These are phyloP conservation scores for Pseudopodoces humilis DNA, from an alignment of 2,113 vertebrate genomes.

Conservation along the genomic window DNA sequence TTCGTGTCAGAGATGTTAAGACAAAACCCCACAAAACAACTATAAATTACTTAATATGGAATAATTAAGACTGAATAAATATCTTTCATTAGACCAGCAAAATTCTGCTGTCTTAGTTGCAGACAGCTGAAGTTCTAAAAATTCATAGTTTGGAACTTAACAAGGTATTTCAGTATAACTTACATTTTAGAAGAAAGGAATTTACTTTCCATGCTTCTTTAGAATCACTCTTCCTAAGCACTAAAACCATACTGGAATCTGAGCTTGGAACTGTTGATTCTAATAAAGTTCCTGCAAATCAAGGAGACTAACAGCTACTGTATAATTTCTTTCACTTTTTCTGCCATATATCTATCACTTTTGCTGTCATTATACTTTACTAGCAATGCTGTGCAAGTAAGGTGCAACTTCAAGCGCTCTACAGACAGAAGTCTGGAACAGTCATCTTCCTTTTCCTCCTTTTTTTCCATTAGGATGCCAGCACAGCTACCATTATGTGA, in stretches of 20 bases:
- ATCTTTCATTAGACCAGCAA: background rate
- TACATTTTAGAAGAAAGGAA: background rate
- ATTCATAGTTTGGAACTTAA: background rate
- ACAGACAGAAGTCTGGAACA: background rate
- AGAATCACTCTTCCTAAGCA: slow-evolving; percentile 28
- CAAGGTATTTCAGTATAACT: slow-evolving; percentile 15
- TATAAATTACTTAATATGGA: background rate
- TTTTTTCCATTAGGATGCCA: background rate
- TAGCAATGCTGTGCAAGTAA: background rate
- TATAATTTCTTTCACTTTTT: slow-evolving; percentile 6
- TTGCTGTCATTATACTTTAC: background rate
- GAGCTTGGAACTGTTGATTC: background rate
- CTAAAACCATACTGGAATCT: slow-evolving; percentile 36
- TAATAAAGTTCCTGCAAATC: slow-evolving; percentile 47
- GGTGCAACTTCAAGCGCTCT: background rate
- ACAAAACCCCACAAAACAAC: background rate
- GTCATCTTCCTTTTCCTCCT: background rate
- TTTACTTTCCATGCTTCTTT: slow-evolving; percentile 15
- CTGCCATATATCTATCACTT: background rate
- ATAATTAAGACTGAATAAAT: background rate
- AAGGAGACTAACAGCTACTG: slow-evolving; percentile 49
- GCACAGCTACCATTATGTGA: background rate
- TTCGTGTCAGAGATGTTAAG: background rate
- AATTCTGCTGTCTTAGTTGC: background rate
- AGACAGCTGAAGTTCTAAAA: background rate